Percentiles rank a stretch among this genome's conserved stretches.
These are phyloP conservation scores for Phrynocephalus guinanensis DNA, from an alignment of 2,797 vertebrate species.

Conservation along the genomic window DNA sequence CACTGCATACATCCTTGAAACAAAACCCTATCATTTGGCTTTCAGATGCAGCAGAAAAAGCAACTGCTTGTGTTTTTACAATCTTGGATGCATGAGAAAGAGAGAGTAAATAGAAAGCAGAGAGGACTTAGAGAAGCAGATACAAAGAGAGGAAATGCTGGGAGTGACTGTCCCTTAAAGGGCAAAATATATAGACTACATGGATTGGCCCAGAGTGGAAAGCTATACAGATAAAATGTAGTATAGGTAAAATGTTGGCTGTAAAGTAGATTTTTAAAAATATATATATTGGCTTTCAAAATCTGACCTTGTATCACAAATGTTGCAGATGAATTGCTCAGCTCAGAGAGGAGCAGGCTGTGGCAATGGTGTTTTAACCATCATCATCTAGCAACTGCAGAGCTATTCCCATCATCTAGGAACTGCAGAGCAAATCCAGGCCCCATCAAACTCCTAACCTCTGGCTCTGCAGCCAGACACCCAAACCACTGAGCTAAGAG, in stretches of 20 bases:
- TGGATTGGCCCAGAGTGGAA: neutral
- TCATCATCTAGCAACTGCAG: neutral
- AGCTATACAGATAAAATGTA: neutral
- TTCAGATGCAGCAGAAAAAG: slow-evolving; percentile 55
- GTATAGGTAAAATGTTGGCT: neutral
- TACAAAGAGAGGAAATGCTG: too few relatives aligned
- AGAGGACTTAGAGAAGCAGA: neutral
- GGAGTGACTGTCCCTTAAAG: neutral
- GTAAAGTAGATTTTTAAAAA: neutral
- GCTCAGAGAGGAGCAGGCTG: neutral
- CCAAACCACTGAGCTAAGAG: too few relatives aligned
- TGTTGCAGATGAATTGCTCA: neutral
- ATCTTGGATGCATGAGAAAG: slow-evolving; percentile 49
- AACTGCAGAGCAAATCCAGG: too few relatives aligned
- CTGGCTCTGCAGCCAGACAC: too few relatives aligned
- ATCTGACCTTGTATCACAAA: neutral
- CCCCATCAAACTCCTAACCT: too few relatives aligned
- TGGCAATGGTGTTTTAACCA: neutral
- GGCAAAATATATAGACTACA: neutral
- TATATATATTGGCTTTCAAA: neutral
- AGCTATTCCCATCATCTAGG: too few relatives aligned
- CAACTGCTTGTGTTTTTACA: slow-evolving; percentile 44
- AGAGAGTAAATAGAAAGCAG: slow-evolving; percentile 1
- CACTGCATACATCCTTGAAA: slow-evolving; percentile 48
- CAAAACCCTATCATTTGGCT: slow-evolving; percentile 52